A percentile compares a stretch with the other conserved stretches of the same genome.
Conservation (phyloP, 2,797 vertebrate species). For the Gymnothorax reevesii region DNA sequence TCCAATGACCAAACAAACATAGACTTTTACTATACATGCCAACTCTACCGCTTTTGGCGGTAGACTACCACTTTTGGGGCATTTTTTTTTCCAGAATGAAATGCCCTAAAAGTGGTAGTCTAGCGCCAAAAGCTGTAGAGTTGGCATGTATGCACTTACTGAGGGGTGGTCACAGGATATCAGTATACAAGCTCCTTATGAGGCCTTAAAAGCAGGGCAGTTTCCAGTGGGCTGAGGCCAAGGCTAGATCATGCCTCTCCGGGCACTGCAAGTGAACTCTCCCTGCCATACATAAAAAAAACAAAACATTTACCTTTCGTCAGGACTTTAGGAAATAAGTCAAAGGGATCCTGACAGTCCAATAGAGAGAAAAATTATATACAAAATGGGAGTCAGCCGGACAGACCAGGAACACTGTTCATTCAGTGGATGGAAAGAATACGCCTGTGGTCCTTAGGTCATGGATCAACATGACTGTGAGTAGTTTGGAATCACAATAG, state of each 20-base stretch:
- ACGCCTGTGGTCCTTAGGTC: neutral
- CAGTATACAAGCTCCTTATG: slow-evolving; percentile 66
- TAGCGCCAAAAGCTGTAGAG: too few species aligned
- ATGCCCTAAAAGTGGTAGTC: too few species aligned
- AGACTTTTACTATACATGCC: too few species aligned
- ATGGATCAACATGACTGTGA: neutral
- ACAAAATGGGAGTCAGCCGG: neutral
- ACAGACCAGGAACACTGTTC: neutral
- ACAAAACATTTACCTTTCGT: slow-evolving; percentile 15
- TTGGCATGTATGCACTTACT: too few species aligned
- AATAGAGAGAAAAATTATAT: slow-evolving; percentile 7
- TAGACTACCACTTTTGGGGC: too few species aligned
- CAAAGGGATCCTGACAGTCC: slow-evolving; percentile 16
- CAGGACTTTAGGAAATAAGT: slow-evolving; percentile 27
- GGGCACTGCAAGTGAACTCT: slow-evolving; percentile 47
- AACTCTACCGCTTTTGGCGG: too few species aligned
- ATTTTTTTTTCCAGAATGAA: too few species aligned
- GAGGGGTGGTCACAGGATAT: slow-evolving; percentile 34
- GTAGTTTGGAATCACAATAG: neutral
- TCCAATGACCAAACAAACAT: slow-evolving; percentile 40
- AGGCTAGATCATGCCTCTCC: slow-evolving; percentile 34
- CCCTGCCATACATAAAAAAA: slow-evolving; percentile 29
- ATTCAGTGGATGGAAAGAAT: neutral
- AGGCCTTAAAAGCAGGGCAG: slow-evolving; percentile 35
- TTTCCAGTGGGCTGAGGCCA: slow-evolving; percentile 50